A percentile compares a stretch with the other conserved stretches of the same genome.
These are phyloP conservation scores for Anastrepha ludens DNA, from an alignment of 1,140 invertebrate species.

Conservation along the genomic window DNA sequence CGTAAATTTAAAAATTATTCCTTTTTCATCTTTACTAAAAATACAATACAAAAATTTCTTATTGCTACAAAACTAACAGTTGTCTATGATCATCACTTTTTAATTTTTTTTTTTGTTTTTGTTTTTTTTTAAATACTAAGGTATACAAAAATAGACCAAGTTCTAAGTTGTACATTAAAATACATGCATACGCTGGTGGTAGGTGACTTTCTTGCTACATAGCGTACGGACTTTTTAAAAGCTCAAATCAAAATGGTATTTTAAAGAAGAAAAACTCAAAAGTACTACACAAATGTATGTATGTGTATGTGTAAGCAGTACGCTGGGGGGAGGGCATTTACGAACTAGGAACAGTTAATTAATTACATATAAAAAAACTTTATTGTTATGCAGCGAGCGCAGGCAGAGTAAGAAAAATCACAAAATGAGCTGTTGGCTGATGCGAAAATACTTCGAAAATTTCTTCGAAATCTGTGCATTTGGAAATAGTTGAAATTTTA, in stretches of 20 bases:
- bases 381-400: background rate
- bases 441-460: background rate
- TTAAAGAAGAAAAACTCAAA: no score
- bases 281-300: background rate
- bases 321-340: background rate
- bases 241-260: background rate
- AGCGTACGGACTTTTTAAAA: background rate
- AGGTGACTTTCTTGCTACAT: background rate
- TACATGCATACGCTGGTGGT: constrained; percentile 2
- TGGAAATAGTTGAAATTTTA: no score
- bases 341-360: background rate
- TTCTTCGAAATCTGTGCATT: no score
- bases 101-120: background rate
- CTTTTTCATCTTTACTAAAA: background rate
- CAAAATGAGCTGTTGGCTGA: background rate
- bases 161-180: constrained; percentile 30
- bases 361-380: background rate
- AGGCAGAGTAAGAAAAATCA: no score
- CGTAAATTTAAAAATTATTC: background rate
- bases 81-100: constrained; percentile 11
- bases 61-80: constrained; percentile 39
- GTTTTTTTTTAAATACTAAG: constrained; percentile 2
- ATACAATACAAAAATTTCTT: constrained; percentile 37
- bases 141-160: constrained; percentile 34
- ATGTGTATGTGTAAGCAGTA: background rate